Evolutionary conservation across 2,888 invertebrate genomes (phyloP).

Genomic region (Hemistola chrysoprasaria): DNA sequence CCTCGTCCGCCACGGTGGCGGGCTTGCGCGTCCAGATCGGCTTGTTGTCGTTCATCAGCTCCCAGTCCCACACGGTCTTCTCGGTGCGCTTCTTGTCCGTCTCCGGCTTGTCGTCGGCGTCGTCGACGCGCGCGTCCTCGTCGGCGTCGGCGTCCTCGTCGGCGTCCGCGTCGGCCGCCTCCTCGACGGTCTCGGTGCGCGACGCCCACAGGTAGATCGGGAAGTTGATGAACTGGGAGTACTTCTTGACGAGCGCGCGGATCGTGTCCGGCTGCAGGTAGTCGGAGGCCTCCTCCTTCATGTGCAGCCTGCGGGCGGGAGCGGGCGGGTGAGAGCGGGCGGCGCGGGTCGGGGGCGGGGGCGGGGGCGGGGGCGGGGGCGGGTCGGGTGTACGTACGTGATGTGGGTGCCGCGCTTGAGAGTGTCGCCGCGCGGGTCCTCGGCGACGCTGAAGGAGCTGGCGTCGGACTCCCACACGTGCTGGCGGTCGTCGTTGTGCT

Average conservation of each 20-base stretch:
- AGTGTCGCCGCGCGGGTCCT: conserved; percentile 97
- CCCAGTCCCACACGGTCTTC: conserved; percentile 99
- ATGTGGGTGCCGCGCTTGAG: conserved; percentile 95
- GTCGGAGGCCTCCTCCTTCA: conserved; percentile 98
- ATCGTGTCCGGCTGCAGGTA: conserved; percentile 96
- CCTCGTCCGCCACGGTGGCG: conserved; percentile 90
- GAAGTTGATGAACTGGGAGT: conserved; percentile 99
- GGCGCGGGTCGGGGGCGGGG: conserved; percentile 49
- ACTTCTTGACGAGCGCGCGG: conserved; percentile 95
- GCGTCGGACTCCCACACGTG: conserved; percentile 99
- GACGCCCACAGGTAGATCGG: conserved; percentile 97
- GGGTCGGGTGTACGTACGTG: conserved; percentile 72
- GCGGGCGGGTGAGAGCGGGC: conserved; percentile 84
- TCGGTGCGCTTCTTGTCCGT: conserved; percentile 88
- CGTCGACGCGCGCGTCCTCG: conserved; percentile 86
- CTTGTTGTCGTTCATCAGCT: conserved; percentile 97
- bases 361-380: conserved; percentile 73
- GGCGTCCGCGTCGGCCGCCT: conserved; percentile 25
- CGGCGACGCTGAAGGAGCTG: conserved; percentile 91
- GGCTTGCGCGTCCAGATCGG: conserved; percentile 99
- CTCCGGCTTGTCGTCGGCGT: conserved; percentile 84
- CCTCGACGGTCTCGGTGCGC: conserved; percentile 54
- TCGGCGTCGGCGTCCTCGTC: conserved; percentile 50
- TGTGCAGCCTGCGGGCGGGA: conserved; percentile 84
- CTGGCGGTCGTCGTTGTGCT: conserved; percentile 96